Evolutionary conservation across 2,888 invertebrate species (phyloP), one percentile per base, ranked within the genome.

Genomic region (Andrena marginata): DNA sequence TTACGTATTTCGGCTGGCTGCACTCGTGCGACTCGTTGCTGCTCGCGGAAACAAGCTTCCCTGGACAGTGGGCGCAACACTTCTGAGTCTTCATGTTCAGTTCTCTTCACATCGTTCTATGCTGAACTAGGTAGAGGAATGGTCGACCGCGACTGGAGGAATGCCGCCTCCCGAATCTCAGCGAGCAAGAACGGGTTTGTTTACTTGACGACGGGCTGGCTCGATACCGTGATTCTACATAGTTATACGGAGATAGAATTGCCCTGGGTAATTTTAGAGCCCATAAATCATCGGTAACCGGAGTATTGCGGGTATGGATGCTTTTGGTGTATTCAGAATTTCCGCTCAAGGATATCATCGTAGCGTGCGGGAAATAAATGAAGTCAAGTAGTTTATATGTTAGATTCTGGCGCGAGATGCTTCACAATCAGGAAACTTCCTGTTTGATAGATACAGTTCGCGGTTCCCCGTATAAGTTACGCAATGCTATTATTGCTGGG

Each of bases 151-250:
- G 48, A 77, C 60, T 78, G 65, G 26, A 42, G 80, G 78, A 83
- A 86, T 83, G 72, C 35, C n/a, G n/a, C 4, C 35, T 42, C 16
- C 35, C 13, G 54, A 29, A 51, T 60, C 73, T 48, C 10, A 65
- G 26, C 51, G n/a, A 35, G 33, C 68, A 49, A 31, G 26, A 51
- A 42, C 8, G 29, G 69, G 69, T 91, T 42, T 93, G 92, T 93
- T 93, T 93, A 86, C 93, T 93, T 93, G 93, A 93, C 93, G 75
- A 93, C 93, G 90, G 88, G 79, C 85, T 89, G 89, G 91, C 86
- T 93, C 93, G 84, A 93, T 93, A 92, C 82, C 76, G 70, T 13
- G 26, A 16, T 64, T 33, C 63, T 48, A 75, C 29, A 69, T 77
- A 84, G 62, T 59, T 56, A 68, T 59, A 67, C 20, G 4, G 8